Evolutionary conservation across 2,888 invertebrate species (phyloP).

Genomic region (Nasonia oneida): DNA sequence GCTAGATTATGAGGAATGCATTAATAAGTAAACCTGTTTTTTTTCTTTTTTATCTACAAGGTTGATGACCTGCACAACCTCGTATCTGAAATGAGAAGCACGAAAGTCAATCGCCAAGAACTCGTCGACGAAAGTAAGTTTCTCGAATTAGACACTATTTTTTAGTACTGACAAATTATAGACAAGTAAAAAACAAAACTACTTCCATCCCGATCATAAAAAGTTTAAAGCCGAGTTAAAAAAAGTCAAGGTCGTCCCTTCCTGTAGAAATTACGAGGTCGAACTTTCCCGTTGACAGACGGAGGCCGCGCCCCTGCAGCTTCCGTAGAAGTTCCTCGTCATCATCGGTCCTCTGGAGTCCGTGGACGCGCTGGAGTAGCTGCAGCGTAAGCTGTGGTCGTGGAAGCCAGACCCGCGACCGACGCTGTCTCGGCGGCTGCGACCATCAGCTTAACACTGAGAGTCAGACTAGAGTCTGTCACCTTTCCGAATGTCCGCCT

Average conservation of each 20-base stretch:
- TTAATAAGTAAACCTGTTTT: neutral
- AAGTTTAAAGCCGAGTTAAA: neutral
- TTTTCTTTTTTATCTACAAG: slow-evolving; percentile 2
- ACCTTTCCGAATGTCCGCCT: slow-evolving; percentile 79
- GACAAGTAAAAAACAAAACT: neutral
- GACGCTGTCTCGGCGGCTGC: slow-evolving; percentile 80
- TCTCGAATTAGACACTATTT: neutral
- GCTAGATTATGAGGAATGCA: neutral
- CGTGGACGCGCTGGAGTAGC: slow-evolving; percentile 83
- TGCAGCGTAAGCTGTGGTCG: slow-evolving; percentile 84
- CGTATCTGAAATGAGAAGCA: slow-evolving; percentile 4
- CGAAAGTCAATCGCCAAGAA: neutral
- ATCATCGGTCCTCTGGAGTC: neutral
- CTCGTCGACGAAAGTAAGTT: slow-evolving; percentile 15
- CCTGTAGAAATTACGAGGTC: slow-evolving; percentile 10
- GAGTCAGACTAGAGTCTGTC: slow-evolving; percentile 81
- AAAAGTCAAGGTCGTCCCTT: neutral
- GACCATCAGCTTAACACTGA: slow-evolving; percentile 78
- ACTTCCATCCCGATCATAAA: neutral
- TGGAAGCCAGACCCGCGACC: slow-evolving; percentile 82
- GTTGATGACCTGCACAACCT: slow-evolving; percentile 41
- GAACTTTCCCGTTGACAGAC: slow-evolving; percentile 19
- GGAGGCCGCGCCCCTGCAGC: neutral
- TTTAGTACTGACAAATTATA: neutral
- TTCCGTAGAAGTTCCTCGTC: neutral